phyloP scores from a whole-genome alignment of 2,888 invertebrate genomes.

The Beris morrisii region DNA sequence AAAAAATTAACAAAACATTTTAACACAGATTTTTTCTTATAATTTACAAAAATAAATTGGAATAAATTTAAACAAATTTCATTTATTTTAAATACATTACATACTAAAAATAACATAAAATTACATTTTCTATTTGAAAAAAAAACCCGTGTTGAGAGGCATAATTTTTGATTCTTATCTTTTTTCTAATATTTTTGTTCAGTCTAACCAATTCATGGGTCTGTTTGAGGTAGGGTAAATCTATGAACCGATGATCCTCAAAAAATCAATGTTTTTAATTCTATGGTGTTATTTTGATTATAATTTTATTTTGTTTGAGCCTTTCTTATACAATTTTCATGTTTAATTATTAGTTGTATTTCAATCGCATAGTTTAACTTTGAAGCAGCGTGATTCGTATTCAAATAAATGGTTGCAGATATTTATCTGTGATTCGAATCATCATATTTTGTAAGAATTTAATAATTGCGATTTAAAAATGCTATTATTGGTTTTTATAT shows the following conservation, averaged over 20 bases:
- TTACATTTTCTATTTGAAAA: conserved; percentile 11
- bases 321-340: conserved; percentile 19
- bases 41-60: conserved; percentile 12
- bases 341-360: conserved; percentile 8
- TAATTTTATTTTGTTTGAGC: conserved; percentile 3
- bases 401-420: background rate
- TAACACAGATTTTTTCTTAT: background rate
- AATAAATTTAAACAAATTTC: background rate
- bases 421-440: background rate
- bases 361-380: background rate
- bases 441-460: conserved; percentile 11
- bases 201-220: conserved; percentile 57
- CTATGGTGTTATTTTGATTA: conserved; percentile 19
- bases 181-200: conserved; percentile 41
- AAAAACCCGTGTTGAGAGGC: conserved; percentile 11
- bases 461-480: background rate
- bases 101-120: conserved; percentile 18
- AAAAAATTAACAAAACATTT: conserved; percentile 6
- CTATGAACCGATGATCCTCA: conserved; percentile 2
- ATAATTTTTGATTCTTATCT: conserved; percentile 40
- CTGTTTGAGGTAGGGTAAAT: conserved; percentile 55
- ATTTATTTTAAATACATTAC: conserved; percentile 19
- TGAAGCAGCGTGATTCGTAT: background rate
- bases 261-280: conserved; percentile 14
- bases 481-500: conserved; percentile 5